phyloP scores from a whole-genome alignment of 1,140 invertebrate genomes.

The Zaprionus ghesquierei region DNA sequence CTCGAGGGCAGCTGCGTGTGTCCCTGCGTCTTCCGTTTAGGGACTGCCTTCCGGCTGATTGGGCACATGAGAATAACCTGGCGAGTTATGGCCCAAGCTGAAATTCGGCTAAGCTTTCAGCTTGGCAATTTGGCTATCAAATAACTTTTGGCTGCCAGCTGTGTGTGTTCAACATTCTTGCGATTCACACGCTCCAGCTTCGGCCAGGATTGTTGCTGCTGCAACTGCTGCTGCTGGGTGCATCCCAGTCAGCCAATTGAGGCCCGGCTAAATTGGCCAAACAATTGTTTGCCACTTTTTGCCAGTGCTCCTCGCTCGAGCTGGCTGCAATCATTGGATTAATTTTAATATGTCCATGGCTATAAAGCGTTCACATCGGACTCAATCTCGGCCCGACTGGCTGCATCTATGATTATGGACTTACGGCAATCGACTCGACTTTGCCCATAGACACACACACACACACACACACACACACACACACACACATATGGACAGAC shows the following conservation, averaged over 20 bases:
- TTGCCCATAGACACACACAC: constrained; percentile 13
- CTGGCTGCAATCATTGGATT: constrained; percentile 75
- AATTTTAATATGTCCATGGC: constrained; percentile 80
- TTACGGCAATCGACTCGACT: constrained; percentile 68
- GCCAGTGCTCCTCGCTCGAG: constrained; percentile 41
- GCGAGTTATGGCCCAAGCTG: constrained; percentile 1
- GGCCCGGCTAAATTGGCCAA: constrained; percentile 63
- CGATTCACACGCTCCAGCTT: constrained; percentile 57
- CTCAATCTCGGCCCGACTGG: constrained; percentile 61
- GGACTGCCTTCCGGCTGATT: constrained; percentile 60
- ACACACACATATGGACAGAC: neutral
- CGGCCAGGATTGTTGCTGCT: constrained; percentile 2
- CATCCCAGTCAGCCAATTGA: constrained; percentile 25
- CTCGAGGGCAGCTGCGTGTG: constrained; percentile 33
- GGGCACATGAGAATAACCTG: constrained; percentile 60
- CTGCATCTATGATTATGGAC: constrained; percentile 78
- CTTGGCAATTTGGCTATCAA: constrained; percentile 56
- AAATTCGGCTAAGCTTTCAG: constrained; percentile 63
- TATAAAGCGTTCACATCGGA: constrained; percentile 59
- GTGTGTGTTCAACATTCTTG: constrained; percentile 36
- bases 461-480: constrained; percentile 32
- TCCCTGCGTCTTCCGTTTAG: neutral
- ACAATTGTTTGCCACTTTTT: constrained; percentile 49
- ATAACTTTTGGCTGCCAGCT: constrained; percentile 65
- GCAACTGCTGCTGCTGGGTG: neutral